Base-by-base conservation (phyloP, 2,888 invertebrate genomes). In the Campaea margaritaria region DNA sequence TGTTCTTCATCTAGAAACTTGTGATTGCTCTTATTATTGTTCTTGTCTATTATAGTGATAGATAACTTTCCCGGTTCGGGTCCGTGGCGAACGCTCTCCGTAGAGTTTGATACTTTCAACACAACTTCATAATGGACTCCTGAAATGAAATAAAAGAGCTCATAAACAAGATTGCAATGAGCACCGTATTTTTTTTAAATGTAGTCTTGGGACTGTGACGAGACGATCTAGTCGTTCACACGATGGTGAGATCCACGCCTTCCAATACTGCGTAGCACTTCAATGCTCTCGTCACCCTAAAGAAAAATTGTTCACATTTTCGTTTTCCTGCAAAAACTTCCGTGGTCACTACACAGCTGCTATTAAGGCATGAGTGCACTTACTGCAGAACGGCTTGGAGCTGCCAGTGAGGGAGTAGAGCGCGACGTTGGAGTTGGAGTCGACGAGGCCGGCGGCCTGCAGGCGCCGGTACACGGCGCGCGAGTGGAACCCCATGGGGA, bases 51-150 rank as follows among this genome's bases (percentile, higher is more conserved):
- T 31, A 96, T 87, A 0, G 93, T 94, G 12, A 97, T 87, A 0
- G 94, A 93, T 3, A 97, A 92, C 64, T 95, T 94, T 0, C 97
- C 97, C 2, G 96, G 94, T 79, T 97, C 97, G 0, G 97, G 96
- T 0, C 96, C 96, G 76, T 97, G 96, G 3, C 88, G 82, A 53
- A 93, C 82, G 75, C 96, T 96, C 70, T 95, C 95, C 16, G 94
- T 93, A 0, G 95, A 95, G 65, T 95, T 95, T 0, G 97, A 96
- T 45, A 97, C 95, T 66, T 95, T 94, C 13, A 97, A 91, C 0
- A 94, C 94, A 10, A 98, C 93, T 76, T 95, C 94, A 76, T 97
- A 97, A 78, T 98, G 97, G 5, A 94, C 94, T 72, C 95, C 97
- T 97, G 86, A 1, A 93, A 93, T 16, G 53, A 63, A 65, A 49